Evolutionary conservation across 2,797 vertebrate species (phyloP), one percentile per base, ranked within the genome.

Genomic region (Melanotaenia parkinsoni): DNA sequence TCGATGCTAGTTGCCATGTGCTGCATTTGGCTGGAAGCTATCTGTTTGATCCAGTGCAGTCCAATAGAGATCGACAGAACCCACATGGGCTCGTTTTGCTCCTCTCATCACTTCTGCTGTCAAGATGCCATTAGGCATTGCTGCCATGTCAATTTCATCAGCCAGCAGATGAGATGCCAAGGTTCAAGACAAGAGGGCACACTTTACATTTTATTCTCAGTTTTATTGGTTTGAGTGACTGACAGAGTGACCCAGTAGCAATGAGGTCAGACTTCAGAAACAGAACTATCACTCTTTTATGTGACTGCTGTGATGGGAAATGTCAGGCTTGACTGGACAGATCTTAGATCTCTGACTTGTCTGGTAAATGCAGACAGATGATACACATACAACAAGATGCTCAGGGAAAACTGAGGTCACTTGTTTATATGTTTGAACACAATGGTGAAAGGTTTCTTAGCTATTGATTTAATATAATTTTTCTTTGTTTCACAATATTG

Each of bases 71-170:
- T 72, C 70, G 58, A 88, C 80, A 50, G 11, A 77, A 76, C 50
- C 85, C 81, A 78, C 84, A 72, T 74, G 86, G 86, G 79, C 45
- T 75, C 81, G 84, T 82, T 91, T 82, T 85, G 81, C 84, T 77
- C 67, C 24, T 76, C 79, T 89, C 83, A 91, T 90, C 86, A 85
- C 82, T 33, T 71, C 74, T 70, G 26, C 12, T 68, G 81, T 83
- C 67, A 63, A 40, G 59, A 43, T 62, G 72, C 84, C 83, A 86
- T 88, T 83, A 81, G 83, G 58, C 76, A 53, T 75, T 74, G 74
- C 78, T 81, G 82, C 57, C 68, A 37, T 76, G 87, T 91, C 65
- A 77, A 91, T 91, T 81, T 76, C 59, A 71, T 83, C 81, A 83
- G 58, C 61, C 12, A 11, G 51, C 72, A 73, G 65, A 84, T 83